A percentile compares a stretch with the other conserved stretches of the same genome.
Conservation (phyloP, 2,797 vertebrate genomes). For the Paedocypris micromegethes region DNA sequence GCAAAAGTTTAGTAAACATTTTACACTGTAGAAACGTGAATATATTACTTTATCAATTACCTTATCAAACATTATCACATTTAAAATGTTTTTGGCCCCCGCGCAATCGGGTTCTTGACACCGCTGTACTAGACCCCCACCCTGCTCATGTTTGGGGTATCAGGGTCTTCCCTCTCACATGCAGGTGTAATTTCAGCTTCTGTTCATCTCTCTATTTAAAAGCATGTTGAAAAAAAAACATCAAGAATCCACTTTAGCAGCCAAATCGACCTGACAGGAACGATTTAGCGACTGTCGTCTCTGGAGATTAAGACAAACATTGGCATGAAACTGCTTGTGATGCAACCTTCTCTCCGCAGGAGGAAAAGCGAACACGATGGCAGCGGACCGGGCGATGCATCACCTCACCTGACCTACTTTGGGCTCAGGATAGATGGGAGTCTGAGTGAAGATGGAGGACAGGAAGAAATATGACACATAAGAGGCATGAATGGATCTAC, state of each 20-base stretch:
- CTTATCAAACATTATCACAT: too few species aligned
- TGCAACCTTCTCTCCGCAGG: slow-evolving; percentile 33
- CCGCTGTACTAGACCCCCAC: too few species aligned
- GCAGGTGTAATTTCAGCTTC: slow-evolving; percentile 1
- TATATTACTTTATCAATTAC: too few species aligned
- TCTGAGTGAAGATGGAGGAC: slow-evolving; percentile 48
- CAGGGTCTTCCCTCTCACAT: slow-evolving; percentile 3
- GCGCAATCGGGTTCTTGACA: too few species aligned
- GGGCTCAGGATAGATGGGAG: slow-evolving; percentile 45
- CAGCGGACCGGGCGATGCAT: slow-evolving; percentile 38
- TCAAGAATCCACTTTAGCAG: neutral
- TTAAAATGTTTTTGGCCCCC: too few species aligned
- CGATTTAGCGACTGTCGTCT: slow-evolving; percentile 42
- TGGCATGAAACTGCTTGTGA: slow-evolving; percentile 43
- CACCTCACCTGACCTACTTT: slow-evolving; percentile 62
- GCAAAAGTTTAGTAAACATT: too few species aligned
- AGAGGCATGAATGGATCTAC: slow-evolving; percentile 50
- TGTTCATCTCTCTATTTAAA: too few species aligned
- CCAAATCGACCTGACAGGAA: slow-evolving; percentile 36
- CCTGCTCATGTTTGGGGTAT: too few species aligned
- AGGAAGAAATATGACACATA: slow-evolving; percentile 45
- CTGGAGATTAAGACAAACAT: slow-evolving; percentile 43
- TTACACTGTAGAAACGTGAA: too few species aligned
- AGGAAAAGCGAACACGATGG: slow-evolving; percentile 8
- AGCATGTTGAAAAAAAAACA: too few species aligned